These are phyloP conservation scores for Hyperoplus lanceolatus DNA, from an alignment of 2,797 vertebrate genomes.

Conservation along the genomic window DNA sequence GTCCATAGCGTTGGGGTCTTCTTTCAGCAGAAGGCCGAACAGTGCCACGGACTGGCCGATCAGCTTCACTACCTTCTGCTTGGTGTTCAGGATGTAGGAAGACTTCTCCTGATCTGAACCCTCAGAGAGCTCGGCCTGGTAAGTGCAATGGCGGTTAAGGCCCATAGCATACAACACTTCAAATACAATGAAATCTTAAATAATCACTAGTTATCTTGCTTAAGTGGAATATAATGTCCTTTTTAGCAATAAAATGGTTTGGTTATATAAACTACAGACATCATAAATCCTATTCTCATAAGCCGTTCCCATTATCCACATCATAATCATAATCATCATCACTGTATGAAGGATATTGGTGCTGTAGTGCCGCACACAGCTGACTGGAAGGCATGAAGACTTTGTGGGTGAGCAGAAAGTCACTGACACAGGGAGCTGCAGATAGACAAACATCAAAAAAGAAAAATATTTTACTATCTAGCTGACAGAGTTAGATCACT, in stretches of 20 bases:
- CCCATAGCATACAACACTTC: background rate
- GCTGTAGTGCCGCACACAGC: conserved; percentile 90
- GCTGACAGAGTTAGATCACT: background rate
- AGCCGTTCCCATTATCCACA: background rate
- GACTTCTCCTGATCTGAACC: conserved; percentile 91
- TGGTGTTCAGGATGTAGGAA: conserved; percentile 87
- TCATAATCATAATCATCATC: background rate
- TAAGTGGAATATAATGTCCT: background rate
- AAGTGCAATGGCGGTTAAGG: conserved; percentile 90
- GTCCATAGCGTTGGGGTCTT: conserved; percentile 85
- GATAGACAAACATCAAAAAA: conserved; percentile 41
- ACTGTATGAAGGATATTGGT: conserved; percentile 91
- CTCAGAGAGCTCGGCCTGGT: conserved; percentile 88
- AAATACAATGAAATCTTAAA: background rate
- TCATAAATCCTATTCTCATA: background rate
- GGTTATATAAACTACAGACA: background rate
- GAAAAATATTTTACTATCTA: background rate
- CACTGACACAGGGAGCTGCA: conserved; percentile 90
- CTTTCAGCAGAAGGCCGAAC: conserved; percentile 88
- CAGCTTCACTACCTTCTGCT: conserved; percentile 92
- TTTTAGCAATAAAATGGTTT: background rate
- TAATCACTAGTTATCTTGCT: background rate
- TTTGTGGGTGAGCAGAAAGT: conserved; percentile 94
- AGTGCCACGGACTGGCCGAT: conserved; percentile 93
- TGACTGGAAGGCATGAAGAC: conserved; percentile 94